Conservation (phyloP, 2,797 vertebrate genomes). For the Semotilus atromaculatus region DNA sequence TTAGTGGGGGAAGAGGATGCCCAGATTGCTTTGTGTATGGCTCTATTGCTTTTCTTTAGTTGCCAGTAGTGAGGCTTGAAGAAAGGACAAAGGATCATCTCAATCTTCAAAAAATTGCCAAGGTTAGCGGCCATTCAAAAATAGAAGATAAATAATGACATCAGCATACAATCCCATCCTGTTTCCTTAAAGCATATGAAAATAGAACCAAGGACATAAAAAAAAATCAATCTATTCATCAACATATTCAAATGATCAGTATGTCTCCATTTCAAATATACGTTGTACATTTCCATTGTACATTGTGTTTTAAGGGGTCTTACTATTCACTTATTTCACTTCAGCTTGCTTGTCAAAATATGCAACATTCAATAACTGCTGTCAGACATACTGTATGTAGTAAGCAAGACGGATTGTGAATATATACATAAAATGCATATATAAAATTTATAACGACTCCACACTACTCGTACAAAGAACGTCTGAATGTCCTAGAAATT, state of each 20-base stretch:
- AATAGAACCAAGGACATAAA: conserved; percentile 26
- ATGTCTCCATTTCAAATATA: not conserved
- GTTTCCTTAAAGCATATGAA: conserved; percentile 24
- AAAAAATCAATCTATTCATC: conserved; percentile 1
- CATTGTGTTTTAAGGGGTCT: not conserved
- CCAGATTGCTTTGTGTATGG: conserved; percentile 57
- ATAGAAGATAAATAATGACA: conserved; percentile 5
- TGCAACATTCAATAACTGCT: not conserved
- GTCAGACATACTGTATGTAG: not conserved
- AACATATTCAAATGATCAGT: conserved; percentile 12
- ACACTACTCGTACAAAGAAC: not conserved
- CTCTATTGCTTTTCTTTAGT: conserved; percentile 41
- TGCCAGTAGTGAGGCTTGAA: conserved; percentile 19
- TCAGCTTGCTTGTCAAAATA: conserved; percentile 1
- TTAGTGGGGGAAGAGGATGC: conserved; percentile 65
- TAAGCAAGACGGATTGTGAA: not conserved
- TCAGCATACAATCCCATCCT: conserved; percentile 20
- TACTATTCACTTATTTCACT: not conserved
- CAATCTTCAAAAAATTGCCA: conserved; percentile 34
- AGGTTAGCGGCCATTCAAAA: conserved; percentile 38
- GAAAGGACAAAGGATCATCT: conserved; percentile 21
- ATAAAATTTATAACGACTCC: not conserved
- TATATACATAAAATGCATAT: not conserved
- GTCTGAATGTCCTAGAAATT: not conserved
- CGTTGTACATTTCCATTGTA: not conserved